phyloP scores from a whole-genome alignment of 2,113 vertebrate species.

The Centropristis striata region DNA sequence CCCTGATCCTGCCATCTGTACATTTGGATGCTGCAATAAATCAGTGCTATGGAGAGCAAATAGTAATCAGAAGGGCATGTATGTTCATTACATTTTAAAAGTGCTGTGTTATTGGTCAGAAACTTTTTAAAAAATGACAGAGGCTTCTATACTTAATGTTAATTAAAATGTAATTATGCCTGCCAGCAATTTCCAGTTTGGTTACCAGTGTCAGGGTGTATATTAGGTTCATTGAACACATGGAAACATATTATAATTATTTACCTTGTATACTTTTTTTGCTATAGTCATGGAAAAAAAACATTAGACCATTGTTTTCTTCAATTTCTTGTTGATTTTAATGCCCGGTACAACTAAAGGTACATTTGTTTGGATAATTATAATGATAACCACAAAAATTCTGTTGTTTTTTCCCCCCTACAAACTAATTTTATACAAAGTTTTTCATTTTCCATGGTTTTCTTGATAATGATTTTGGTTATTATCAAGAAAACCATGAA shows the following conservation, averaged over 20 bases:
- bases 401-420: too few relatives aligned
- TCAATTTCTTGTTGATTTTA: too few relatives aligned
- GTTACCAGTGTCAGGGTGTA: background rate
- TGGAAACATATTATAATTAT: background rate
- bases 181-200: background rate
- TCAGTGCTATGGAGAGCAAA: slow-evolving; percentile 16
- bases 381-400: too few relatives aligned
- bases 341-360: too few relatives aligned
- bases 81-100: slow-evolving; percentile 22
- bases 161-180: background rate
- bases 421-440: too few relatives aligned
- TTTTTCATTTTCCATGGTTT: too few relatives aligned
- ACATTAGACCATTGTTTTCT: too few relatives aligned
- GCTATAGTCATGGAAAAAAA: too few relatives aligned
- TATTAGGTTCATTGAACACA: slow-evolving; percentile 18
- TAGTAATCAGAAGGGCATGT: slow-evolving; percentile 17
- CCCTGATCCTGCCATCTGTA: slow-evolving; percentile 69
- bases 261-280: background rate
- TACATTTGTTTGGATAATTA: too few relatives aligned
- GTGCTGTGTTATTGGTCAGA: background rate
- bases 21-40: slow-evolving; percentile 45
- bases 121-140: background rate
- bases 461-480: too few relatives aligned
- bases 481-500: too few relatives aligned
- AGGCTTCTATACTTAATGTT: background rate